Conservation (phyloP, 2,888 invertebrate genomes). For the Brachyptera putata region DNA sequence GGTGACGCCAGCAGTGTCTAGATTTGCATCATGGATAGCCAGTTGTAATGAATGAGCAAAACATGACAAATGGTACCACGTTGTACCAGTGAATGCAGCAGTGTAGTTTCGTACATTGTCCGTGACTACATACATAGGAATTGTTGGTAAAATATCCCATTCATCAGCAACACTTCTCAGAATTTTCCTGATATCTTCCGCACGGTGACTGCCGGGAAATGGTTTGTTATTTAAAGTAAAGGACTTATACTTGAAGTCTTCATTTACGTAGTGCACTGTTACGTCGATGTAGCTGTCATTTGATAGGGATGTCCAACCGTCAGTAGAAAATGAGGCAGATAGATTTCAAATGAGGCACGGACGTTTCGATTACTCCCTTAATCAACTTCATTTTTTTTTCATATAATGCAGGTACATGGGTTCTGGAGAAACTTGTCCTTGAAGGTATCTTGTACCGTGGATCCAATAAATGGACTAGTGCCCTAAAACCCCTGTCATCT, state of each 20-base stretch:
- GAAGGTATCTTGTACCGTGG: background rate
- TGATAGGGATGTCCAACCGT: conserved; percentile 10
- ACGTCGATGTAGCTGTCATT: conserved; percentile 9
- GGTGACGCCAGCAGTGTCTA: background rate
- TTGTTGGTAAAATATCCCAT: conserved; percentile 4
- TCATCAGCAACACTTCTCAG: background rate
- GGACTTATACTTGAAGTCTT: background rate
- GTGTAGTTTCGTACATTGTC: conserved; percentile 7
- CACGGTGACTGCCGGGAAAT: conserved; percentile 16
- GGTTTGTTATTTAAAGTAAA: background rate
- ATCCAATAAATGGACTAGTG: background rate
- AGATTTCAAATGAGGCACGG: background rate
- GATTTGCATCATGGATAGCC: background rate
- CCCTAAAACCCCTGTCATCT: conserved; percentile 9
- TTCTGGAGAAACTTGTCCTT: conserved; percentile 7
- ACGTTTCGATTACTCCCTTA: background rate
- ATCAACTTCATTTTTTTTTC: background rate
- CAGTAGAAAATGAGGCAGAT: background rate
- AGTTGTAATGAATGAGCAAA: conserved; percentile 13
- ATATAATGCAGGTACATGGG: background rate
- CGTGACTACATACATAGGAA: conserved; percentile 10
- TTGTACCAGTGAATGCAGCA: background rate
- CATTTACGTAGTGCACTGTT: background rate
- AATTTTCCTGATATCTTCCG: background rate
- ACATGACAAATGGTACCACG: conserved; percentile 6